Evolutionary conservation across 2,888 invertebrate species (phyloP), one percentile per base, ranked within the genome.

Genomic region (Tubiluchus corallicola): DNA sequence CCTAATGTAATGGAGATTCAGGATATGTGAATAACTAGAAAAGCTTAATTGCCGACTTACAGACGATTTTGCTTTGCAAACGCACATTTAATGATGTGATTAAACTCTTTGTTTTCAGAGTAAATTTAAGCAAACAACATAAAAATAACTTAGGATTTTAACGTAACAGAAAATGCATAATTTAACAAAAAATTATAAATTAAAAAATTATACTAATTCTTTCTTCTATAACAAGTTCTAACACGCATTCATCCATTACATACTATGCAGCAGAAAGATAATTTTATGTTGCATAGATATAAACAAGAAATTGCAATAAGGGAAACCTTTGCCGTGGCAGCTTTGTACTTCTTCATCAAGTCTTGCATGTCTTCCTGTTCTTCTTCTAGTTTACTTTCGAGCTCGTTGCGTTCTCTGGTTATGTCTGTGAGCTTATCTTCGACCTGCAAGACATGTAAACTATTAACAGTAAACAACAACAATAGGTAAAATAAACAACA

Each of bases 341-440:
- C 73, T 52, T 87, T 82, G 69, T 88, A 92, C 60, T 92, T 92
- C 68, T 87, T 88, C 69, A 92, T 71, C 9, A 92, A 73, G 65
- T 87, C 84, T 0, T 82, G 77, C 45, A 87, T 71, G 61, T 92
- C 88, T 57, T 92, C 90, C 61, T 92, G 90, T 41, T 84, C 83
- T 59, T 92, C 92, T 56, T 92, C 90, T 15, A 88, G 70, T 61
- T 82, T 81, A 4, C 79, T 77, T 52, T 83, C 74, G 13, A 87
- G 67, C 45, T 85, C 83, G 16, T 78, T 72, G 15, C 82, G 78
- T 61, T 90, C 88, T 4, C 90, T 67, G 46, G 74, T 72, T 2
- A 82, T 73, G 1, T 67, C 58, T 48, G 75, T 74, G 3, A 79
- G 73, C 29, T 74, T 71, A 51, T 84, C 83, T 52, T 90, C 85